These are phyloP conservation scores for Nyctibius grandis DNA, from an alignment of 2,797 vertebrate genomes.

Conservation along the genomic window DNA sequence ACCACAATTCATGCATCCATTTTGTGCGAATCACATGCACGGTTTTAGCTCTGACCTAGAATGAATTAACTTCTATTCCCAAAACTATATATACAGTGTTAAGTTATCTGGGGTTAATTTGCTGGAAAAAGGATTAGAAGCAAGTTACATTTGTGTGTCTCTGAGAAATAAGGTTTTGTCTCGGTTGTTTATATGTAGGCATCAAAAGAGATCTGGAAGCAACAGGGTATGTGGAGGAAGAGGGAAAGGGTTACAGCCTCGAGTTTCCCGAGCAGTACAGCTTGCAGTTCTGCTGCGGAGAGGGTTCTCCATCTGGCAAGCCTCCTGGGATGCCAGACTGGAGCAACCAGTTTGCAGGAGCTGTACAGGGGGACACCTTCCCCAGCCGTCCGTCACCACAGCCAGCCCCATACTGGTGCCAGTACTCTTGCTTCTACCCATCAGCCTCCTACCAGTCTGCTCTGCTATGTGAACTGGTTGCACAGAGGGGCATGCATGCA, in stretches of 20 bases:
- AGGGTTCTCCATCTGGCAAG: slow-evolving; percentile 57
- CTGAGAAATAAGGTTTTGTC: background rate
- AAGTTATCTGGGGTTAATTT: slow-evolving; percentile 48
- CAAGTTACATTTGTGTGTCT: background rate
- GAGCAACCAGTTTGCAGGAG: slow-evolving; percentile 57
- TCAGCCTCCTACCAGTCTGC: background rate
- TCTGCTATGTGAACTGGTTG: rapidly evolving
- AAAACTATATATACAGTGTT: background rate
- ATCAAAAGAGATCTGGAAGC: slow-evolving; percentile 31
- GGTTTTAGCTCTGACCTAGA: slow-evolving; percentile 34
- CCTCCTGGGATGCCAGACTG: slow-evolving; percentile 66
- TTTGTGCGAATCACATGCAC: background rate
- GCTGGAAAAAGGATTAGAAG: slow-evolving; percentile 33
- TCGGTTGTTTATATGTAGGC: background rate
- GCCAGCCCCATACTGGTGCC: background rate
- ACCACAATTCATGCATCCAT: background rate
- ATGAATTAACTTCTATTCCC: slow-evolving; percentile 34
- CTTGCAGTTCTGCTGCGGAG: slow-evolving; percentile 52
- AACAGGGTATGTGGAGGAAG: slow-evolving; percentile 46
- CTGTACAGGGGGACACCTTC: slow-evolving; percentile 38
- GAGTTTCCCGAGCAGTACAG: slow-evolving; percentile 58
- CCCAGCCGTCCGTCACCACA: background rate
- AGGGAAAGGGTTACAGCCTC: slow-evolving; percentile 61
- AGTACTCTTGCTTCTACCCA: background rate
- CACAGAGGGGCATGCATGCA: rapidly evolving